Percentiles rank a stretch among this genome's conserved stretches.
phyloP scores from a whole-genome alignment of 2,888 invertebrate species.

The Brachyptera risi region DNA sequence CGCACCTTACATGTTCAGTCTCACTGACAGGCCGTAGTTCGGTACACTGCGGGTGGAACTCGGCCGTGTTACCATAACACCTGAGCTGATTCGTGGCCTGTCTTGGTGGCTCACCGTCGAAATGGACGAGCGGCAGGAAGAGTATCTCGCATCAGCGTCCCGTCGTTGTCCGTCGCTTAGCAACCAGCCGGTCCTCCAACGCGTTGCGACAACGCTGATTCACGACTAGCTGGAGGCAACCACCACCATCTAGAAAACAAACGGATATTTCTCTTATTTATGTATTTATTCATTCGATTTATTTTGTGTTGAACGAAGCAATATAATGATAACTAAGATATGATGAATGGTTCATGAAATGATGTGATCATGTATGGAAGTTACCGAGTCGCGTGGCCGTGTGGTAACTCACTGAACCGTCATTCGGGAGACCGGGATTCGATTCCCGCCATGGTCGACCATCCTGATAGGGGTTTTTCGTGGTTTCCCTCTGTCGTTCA shows the following conservation, averaged over 20 bases:
- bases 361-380: no score
- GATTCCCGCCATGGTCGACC: no score
- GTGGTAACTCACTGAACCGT: no score
- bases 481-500: no score
- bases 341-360: no score
- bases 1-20: conserved; percentile 43
- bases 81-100: conserved; percentile 39
- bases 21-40: conserved; percentile 40
- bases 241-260: conserved; percentile 41
- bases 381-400: no score
- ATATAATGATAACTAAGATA: no score
- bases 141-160: conserved; percentile 46
- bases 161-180: conserved; percentile 37
- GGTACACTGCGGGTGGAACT: conserved; percentile 43
- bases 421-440: no score
- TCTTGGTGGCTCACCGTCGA: conserved; percentile 35
- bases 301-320: no score
- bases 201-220: conserved; percentile 46
- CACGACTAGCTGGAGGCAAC: conserved; percentile 46
- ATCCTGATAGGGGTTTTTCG: no score
- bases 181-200: conserved; percentile 33
- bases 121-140: conserved; percentile 47
- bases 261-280: no score
- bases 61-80: conserved; percentile 37
- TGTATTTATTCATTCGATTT: no score